These are phyloP conservation scores for Metellina segmentata DNA, from an alignment of 2,888 invertebrate species.

Conservation along the genomic window DNA sequence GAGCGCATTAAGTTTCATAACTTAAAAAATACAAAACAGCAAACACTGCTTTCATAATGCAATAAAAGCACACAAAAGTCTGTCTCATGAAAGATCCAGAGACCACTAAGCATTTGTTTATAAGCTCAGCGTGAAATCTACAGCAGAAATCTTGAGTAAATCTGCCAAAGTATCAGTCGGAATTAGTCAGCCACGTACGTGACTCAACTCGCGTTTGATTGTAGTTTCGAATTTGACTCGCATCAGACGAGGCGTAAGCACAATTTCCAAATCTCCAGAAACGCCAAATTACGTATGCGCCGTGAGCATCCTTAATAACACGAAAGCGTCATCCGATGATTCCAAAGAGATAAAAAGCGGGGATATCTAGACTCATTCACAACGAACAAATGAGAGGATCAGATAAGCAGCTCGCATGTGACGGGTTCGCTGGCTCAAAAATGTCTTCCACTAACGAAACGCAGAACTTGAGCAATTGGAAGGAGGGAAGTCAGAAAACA, in stretches of 20 bases:
- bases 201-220: constrained; percentile 1
- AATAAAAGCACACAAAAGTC: no score
- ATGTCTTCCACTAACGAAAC: neutral
- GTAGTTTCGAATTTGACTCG: neutral
- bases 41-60: no score
- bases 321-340: constrained; percentile 3
- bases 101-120: no score
- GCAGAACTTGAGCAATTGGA: neutral
- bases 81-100: no score
- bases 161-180: neutral
- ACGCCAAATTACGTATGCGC: neutral
- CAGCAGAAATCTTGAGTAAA: neutral
- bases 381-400: constrained; percentile 2
- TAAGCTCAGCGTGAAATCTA: no score
- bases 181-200: neutral
- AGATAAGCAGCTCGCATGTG: neutral
- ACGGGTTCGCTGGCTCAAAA: neutral
- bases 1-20: no score
- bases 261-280: neutral
- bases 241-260: constrained; percentile 1
- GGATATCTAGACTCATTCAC: neutral
- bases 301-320: neutral
- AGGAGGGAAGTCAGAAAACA: neutral
- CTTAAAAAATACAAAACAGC: no score
- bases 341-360: constrained; percentile 2